Base-by-base conservation (phyloP, 1,140 invertebrate species). In the Panonychus citri region DNA sequence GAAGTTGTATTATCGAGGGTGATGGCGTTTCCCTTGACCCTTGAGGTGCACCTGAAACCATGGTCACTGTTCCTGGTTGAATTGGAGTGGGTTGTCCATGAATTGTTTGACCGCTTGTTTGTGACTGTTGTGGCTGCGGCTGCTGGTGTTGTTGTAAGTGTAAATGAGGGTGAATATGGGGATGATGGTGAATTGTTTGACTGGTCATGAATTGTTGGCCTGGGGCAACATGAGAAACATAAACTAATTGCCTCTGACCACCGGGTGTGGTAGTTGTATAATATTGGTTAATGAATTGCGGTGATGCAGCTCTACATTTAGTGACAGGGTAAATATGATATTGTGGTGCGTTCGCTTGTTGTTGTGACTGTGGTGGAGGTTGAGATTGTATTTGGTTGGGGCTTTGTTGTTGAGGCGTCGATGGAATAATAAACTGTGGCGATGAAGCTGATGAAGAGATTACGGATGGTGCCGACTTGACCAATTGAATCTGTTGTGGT, bases 361-460 rank as follows among this genome's bases (percentile, higher is more conserved):
- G n/a, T n/a, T n/a, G n/a, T n/a, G n/a, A n/a, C 30, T 34, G 30
- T 7, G 30, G 30, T 46, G 7, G 42, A 46, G 17, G 42, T 24
- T 46, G 42, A 25, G 25, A 53, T 50, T 17, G 19, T 24, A 12
- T 21, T 26, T 46, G 42, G 19, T 17, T 51, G 8, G 42, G n/a
- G 21, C 34, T 54, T 34, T 34, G 30, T 34, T 5, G 30, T 34
- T 34, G 30, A 7, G 30, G 30, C 12, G 30, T 34, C 12, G 30
- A 34, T 34, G 30, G 30, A 12, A 12, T 12, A 34, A 34, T 34
- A 12, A 34, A 34, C 12, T 34, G 30, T 34, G 30, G 5, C 5
- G 30, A 34, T 34, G 55, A 21, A 19, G 55, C 30, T 51, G 25
- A 24, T 57, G 57, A 26, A 48, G 57, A 5, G 54, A 15, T 13